phyloP scores from a whole-genome alignment of 2,888 invertebrate species.

The Zeuzera pyrina region DNA sequence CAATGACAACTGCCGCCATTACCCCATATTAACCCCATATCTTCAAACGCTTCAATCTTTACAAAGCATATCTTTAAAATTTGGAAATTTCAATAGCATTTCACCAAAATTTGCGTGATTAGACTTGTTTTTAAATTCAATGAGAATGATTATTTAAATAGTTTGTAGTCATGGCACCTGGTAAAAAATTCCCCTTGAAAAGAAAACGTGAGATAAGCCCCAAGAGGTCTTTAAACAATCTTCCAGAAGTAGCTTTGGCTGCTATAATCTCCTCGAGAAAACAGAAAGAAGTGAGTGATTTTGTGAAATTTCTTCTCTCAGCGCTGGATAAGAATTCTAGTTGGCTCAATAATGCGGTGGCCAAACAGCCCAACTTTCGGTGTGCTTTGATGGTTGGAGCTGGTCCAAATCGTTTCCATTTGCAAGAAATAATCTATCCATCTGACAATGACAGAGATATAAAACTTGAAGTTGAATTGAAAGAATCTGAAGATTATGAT shows the following conservation, averaged over 20 bases:
- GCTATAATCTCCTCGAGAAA: conserved; percentile 51
- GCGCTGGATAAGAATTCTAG: conserved; percentile 47
- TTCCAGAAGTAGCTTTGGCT: conserved; percentile 50
- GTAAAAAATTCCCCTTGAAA: too few species aligned
- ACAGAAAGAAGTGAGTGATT: conserved; percentile 52
- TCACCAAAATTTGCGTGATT: not conserved
- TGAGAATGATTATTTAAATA: too few species aligned
- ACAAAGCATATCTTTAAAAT: not conserved
- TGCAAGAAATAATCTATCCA: conserved; percentile 57
- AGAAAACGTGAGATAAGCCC: too few species aligned
- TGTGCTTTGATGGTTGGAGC: conserved; percentile 54
- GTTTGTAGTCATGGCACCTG: too few species aligned
- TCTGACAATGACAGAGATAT: conserved; percentile 33
- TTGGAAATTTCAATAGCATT: not conserved
- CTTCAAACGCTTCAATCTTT: not conserved
- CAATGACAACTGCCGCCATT: too few species aligned
- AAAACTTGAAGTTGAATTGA: conserved; percentile 51
- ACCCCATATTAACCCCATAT: too few species aligned
- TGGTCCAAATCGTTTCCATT: conserved; percentile 56
- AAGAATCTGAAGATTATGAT: conserved; percentile 54
- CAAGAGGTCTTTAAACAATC: too few species aligned
- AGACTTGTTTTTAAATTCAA: too few species aligned
- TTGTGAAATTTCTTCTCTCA: conserved; percentile 44
- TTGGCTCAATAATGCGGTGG: conserved; percentile 49
- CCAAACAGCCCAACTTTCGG: conserved; percentile 43